Evolutionary conservation across 2,797 vertebrate genomes (phyloP).

Genomic region (Chaetodon trifasciatus): DNA sequence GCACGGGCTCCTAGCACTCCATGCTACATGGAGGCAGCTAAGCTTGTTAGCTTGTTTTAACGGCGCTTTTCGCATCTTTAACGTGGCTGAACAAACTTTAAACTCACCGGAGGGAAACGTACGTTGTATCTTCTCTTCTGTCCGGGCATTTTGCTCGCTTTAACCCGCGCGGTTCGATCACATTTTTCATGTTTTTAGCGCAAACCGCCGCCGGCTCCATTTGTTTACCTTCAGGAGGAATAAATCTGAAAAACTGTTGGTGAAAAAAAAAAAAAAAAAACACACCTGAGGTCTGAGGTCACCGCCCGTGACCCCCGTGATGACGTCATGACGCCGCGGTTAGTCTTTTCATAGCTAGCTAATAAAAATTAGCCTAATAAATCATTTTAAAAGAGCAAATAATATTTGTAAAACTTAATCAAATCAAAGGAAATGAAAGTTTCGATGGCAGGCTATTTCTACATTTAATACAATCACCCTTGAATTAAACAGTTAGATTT

Average conservation of each 20-base stretch:
- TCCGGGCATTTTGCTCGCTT: conserved; percentile 78
- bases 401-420: no score
- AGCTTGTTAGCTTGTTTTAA: conserved; percentile 1
- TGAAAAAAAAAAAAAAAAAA: conserved; percentile 5
- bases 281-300: conserved; percentile 50
- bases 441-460: not conserved
- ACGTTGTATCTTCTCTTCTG: conserved; percentile 82
- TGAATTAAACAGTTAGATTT: not conserved
- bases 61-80: not conserved
- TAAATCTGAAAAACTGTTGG: conserved; percentile 34
- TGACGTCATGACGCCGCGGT: conserved; percentile 24
- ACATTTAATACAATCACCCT: not conserved
- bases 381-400: not conserved
- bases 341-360: not conserved
- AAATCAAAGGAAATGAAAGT: not conserved
- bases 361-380: no score
- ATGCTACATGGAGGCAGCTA: not conserved
- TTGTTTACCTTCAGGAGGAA: conserved; percentile 82
- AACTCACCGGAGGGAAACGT: conserved; percentile 86
- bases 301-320: conserved; percentile 48
- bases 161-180: conserved; percentile 50
- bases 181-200: conserved; percentile 78
- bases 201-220: conserved; percentile 71
- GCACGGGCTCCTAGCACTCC: not conserved
- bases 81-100: fast-evolving